These are phyloP conservation scores for Glyphotaelius pellucidus DNA, from an alignment of 2,888 invertebrate genomes.

Conservation along the genomic window DNA sequence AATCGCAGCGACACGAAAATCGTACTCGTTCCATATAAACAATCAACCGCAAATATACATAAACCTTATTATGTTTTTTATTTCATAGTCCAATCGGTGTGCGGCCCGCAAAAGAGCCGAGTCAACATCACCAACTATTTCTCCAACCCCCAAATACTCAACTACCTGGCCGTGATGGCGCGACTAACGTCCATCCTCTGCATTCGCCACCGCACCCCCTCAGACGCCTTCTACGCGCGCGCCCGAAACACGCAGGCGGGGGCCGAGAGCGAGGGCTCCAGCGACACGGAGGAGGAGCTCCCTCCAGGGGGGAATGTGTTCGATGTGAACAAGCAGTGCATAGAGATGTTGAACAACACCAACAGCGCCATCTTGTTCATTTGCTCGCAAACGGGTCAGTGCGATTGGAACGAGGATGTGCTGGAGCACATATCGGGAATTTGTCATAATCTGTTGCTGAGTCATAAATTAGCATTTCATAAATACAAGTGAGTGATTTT, in stretches of 20 bases:
- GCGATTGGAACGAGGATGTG: slow-evolving; percentile 76
- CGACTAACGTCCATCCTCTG: slow-evolving; percentile 74
- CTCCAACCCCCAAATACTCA: slow-evolving; percentile 75
- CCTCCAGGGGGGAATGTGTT: slow-evolving; percentile 73
- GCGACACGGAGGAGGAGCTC: slow-evolving; percentile 77
- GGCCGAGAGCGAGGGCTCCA: slow-evolving; percentile 78
- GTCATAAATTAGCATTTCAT: slow-evolving; percentile 89
- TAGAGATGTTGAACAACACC: slow-evolving; percentile 82
- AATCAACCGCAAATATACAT: neutral
- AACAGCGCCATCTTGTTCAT: slow-evolving; percentile 73
- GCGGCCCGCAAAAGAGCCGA: slow-evolving; percentile 70
- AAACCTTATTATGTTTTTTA: slow-evolving; percentile 31
- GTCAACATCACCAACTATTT: slow-evolving; percentile 41
- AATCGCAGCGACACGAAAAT: no score
- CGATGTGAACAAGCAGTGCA: slow-evolving; percentile 76
- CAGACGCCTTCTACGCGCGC: slow-evolving; percentile 74
- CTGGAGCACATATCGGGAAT: slow-evolving; percentile 85
- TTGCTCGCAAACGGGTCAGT: slow-evolving; percentile 76
- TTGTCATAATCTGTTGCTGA: slow-evolving; percentile 89
- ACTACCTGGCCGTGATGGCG: slow-evolving; percentile 74
- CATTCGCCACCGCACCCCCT: slow-evolving; percentile 74
- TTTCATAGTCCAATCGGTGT: slow-evolving; percentile 74
- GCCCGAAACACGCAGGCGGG: slow-evolving; percentile 73
- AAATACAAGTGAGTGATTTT: slow-evolving; percentile 84
- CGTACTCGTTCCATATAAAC: no score